Evolutionary conservation across 2,888 invertebrate genomes (phyloP).

Genomic region (Thalpophila matura): DNA sequence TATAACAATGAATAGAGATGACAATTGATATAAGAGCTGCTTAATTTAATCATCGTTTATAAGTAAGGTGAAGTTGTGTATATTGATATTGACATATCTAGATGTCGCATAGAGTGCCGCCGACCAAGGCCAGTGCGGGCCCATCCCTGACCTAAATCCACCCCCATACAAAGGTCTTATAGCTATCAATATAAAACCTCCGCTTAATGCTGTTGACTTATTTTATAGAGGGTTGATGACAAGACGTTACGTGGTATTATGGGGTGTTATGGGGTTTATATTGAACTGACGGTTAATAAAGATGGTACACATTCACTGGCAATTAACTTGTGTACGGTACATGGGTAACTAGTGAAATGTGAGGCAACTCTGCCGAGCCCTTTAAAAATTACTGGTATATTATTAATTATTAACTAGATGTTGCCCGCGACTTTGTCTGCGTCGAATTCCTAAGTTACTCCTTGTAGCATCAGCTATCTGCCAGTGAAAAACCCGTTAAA

Average conservation of each 20-base stretch:
- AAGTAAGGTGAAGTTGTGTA: too few relatives aligned
- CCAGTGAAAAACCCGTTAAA: too few relatives aligned
- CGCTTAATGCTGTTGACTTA: slow-evolving; percentile 48
- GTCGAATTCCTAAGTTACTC: too few relatives aligned
- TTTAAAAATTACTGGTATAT: too few relatives aligned
- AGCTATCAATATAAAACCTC: slow-evolving; percentile 7
- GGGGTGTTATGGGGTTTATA: slow-evolving; percentile 2
- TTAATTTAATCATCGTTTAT: too few relatives aligned
- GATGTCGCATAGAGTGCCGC: too few relatives aligned
- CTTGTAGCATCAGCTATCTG: too few relatives aligned
- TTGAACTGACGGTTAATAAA: not conserved
- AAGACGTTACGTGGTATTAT: slow-evolving; percentile 17
- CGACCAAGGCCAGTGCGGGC: slow-evolving; percentile 32
- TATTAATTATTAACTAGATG: too few relatives aligned
- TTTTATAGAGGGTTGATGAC: slow-evolving; percentile 32
- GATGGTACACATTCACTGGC: not conserved
- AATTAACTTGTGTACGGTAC: not conserved
- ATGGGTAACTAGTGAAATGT: not conserved
- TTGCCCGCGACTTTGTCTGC: too few relatives aligned
- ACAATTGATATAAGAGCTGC: too few relatives aligned
- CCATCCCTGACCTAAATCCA: slow-evolving; percentile 51
- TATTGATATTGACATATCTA: slow-evolving; percentile 13
- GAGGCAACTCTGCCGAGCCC: too few relatives aligned
- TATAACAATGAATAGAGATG: too few relatives aligned
- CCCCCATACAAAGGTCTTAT: slow-evolving; percentile 12